Evolutionary conservation across 1,140 invertebrate genomes (phyloP), one percentile per base, ranked within the genome.

Genomic region (Ostrea denselamellosa): DNA sequence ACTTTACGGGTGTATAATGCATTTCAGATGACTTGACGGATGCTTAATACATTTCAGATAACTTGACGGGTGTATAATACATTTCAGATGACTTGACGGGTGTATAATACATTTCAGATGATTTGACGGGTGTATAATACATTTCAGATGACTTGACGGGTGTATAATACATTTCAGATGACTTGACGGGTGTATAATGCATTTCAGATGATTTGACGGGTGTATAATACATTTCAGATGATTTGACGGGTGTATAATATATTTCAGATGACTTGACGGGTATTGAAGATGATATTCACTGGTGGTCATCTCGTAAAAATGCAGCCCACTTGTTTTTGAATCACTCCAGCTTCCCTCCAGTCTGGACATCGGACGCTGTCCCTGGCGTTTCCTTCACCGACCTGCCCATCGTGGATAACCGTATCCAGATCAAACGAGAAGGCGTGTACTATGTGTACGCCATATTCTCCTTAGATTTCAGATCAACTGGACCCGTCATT

Each of bases 281-380:
- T 62, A 19, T 77, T 34, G 0, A 25, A 34, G 22, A 28, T 28
- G 25, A 77, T 34, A 14, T 77, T 2, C 10, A 10, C 3, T 77
- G 68, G 68, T 77, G 68, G 68, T 77, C 22, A 9, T 9, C 25
- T 77, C 68, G 68, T 5, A 14, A 25, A 34, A 34, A 77, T 34
- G 68, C 68, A 77, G 68, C 68, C 12, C 68, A 77, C 68, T 34
- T 77, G 25, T 77, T 77, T 77, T 25, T 77, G 68, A 34, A 34
- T 34, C 68, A 77, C 25, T 12, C 68, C 2, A 10, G 22, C 4
- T 77, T 25, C 68, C 68, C 68, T 28, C 68, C 68, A 7, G 8
- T 12, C 8, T 77, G 68, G 68, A 28, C 68, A 17, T 1, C 10
- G 9, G 28, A 14, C 68, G 28, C 9, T 77, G 12, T 77, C 17